Evolutionary conservation across 2,888 invertebrate genomes (phyloP).

Genomic region (Boloria selene): DNA sequence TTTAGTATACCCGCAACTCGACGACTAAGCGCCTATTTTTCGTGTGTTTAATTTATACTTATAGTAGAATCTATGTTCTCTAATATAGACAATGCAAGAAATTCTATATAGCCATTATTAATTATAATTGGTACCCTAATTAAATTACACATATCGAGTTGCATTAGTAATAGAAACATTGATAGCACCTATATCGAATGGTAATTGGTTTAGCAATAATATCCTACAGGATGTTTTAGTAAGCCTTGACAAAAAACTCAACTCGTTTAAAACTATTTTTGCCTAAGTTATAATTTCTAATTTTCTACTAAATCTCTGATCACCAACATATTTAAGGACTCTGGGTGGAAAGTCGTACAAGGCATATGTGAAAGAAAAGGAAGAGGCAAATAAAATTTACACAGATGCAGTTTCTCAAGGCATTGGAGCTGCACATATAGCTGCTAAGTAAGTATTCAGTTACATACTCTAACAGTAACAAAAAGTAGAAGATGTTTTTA

Average conservation of each 20-base stretch:
- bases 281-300: too few species aligned
- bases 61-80: not conserved
- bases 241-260: not conserved
- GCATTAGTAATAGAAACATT: not conserved
- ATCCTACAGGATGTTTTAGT: not conserved
- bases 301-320: too few species aligned
- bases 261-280: too few species aligned
- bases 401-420: slow-evolving; percentile 82
- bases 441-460: slow-evolving; percentile 62
- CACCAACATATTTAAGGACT: slow-evolving; percentile 65
- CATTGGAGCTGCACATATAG: slow-evolving; percentile 83
- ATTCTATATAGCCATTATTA: not conserved
- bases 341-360: slow-evolving; percentile 84
- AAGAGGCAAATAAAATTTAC: slow-evolving; percentile 83
- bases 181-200: too few species aligned
- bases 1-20: too few species aligned
- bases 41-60: not conserved
- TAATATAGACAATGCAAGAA: not conserved
- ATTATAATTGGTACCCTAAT: not conserved
- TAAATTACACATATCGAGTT: slow-evolving; percentile 7
- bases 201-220: not conserved
- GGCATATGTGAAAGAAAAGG: slow-evolving; percentile 85
- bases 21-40: too few species aligned
- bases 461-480: too few species aligned
- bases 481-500: not conserved